Base-by-base conservation (phyloP, 2,113 vertebrate genomes). In the Polypterus bichir region DNA sequence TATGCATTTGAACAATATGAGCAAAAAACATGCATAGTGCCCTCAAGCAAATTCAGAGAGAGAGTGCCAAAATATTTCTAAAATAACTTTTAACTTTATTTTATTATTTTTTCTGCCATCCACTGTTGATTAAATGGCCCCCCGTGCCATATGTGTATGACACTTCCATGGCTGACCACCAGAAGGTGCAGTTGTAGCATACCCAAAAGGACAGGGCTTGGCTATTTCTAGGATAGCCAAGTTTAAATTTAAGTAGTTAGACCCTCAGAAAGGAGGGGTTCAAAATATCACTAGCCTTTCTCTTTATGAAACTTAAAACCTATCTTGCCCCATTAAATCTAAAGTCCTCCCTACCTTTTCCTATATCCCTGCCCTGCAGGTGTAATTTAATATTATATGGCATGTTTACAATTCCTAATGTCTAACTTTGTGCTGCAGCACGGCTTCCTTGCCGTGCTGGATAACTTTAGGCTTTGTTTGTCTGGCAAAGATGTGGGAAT, bases 401-500 rank as follows among this genome's bases (percentile, higher is more conserved):
- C 76, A 77, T 72, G 77, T 87, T 87, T 82, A 80, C 77, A 83
- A 73, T 73, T 78, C 68, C 63, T 65, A 75, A 77, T 70, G 70
- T 79, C 77, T 80, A 63, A 69, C 72, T 74, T 27, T 11, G 62
- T 76, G 65, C 70, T 64, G 71, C 67, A 72, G 72, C 69, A 65
- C 62, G 63, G 64, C 65, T 75, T 81, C 75, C 72, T 74, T 4
- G 8, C 69, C 61, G 67, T 53, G 59, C 70, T 61, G 46, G 59
- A 69, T 71, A 73, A 69, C 66, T 73, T 64, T 45, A 64, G 69
- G 64, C 67, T 74, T 68, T 68, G 63, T 71, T 64, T 68, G 70
- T 80, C 79, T 87, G 83, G 79, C 78, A 78, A 68, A 76, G 81
- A 83, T 72, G 76, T 81, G 74, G 83, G 80, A 88, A 90, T 87